A percentile compares a stretch with the other conserved stretches of the same genome.
Evolutionary conservation across 1,140 invertebrate species (phyloP).

Genomic region (Drosophila murphyi): DNA sequence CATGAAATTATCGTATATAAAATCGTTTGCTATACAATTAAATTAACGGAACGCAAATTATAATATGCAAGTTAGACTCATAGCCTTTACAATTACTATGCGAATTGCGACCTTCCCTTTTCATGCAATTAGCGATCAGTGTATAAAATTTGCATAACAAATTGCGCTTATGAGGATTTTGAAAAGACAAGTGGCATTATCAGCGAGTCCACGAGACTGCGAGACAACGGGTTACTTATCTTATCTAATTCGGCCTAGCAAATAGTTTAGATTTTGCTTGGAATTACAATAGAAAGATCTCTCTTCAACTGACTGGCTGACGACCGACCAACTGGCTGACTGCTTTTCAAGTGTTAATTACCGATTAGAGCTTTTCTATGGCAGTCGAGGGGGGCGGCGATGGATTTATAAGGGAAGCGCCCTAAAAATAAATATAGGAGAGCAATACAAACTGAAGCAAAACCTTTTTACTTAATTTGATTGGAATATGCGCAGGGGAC

Average conservation of each 20-base stretch:
- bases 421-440: neutral
- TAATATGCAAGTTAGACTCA: conserved; percentile 1
- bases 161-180: neutral
- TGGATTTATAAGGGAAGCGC: neutral
- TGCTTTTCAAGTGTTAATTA: conserved; percentile 9
- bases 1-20: neutral
- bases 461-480: conserved; percentile 80
- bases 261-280: neutral
- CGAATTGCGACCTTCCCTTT: too few relatives aligned
- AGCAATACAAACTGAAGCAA: neutral
- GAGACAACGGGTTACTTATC: neutral
- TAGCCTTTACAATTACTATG: neutral
- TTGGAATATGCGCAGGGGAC: conserved; percentile 74
- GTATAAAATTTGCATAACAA: neutral
- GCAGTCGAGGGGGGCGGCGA: neutral
- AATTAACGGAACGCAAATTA: neutral
- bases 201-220: neutral
- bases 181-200: neutral
- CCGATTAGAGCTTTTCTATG: conserved; percentile 5
- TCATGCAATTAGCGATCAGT: conserved; percentile 1
- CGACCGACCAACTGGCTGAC: too few relatives aligned
- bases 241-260: neutral
- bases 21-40: neutral
- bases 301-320: too few relatives aligned
- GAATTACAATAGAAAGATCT: too few relatives aligned